Evolutionary conservation across 1,140 invertebrate genomes (phyloP).

Genomic region (Diachasma alloeum): DNA sequence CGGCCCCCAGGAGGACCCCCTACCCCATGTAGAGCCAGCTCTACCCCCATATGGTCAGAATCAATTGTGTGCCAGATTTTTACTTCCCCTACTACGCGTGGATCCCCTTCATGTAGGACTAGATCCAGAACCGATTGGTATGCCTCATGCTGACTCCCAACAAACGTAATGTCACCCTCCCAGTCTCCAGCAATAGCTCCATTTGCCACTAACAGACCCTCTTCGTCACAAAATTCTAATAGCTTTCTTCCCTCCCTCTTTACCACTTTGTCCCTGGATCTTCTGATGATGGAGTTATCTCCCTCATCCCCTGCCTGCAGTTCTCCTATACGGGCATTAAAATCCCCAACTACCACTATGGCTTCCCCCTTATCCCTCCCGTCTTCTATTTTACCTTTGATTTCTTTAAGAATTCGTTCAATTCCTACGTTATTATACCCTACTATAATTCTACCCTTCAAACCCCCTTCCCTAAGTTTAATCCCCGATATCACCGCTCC

Average conservation of each 20-base stretch:
- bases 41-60: no score
- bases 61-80: no score
- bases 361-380: not conserved
- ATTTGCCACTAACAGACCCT: not conserved
- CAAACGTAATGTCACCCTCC: not conserved
- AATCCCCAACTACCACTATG: not conserved
- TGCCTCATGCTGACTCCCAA: not conserved
- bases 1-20: no score
- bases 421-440: not conserved
- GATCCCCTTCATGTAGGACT: no score
- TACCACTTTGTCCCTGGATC: not conserved
- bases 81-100: no score
- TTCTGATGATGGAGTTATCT: not conserved
- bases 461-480: no score
- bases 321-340: not conserved
- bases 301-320: not conserved
- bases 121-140: not conserved
- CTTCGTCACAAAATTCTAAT: not conserved
- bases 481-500: no score
- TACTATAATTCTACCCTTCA: no score
- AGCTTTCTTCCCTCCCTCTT: not conserved
- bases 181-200: not conserved
- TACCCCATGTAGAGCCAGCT: no score
- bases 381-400: not conserved
- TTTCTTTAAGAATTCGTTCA: not conserved